Percentiles rank a stretch among this genome's conserved stretches.
Conservation (phyloP, 53 echinoderm and acorn worm species). For the Henricia sp. region DNA sequence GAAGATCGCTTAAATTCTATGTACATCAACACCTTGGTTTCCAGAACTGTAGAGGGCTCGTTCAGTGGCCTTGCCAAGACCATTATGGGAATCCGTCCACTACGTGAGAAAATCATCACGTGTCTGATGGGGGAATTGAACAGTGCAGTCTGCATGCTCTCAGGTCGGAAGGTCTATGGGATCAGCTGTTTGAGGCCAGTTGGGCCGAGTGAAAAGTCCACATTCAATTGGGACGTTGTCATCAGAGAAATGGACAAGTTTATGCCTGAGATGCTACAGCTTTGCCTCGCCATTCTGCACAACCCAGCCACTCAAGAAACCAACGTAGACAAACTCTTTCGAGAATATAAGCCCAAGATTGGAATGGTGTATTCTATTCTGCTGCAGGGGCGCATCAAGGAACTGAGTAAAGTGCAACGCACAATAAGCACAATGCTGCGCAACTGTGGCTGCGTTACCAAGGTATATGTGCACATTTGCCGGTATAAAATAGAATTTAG, state of each 20-base stretch:
- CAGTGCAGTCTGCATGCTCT: not conserved
- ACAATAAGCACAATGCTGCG: slow-evolving; percentile 20
- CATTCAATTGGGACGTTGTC: slow-evolving; percentile 11
- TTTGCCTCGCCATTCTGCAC: not conserved
- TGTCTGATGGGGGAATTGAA: slow-evolving; percentile 12
- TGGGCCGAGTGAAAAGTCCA: not conserved
- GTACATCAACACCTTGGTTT: not conserved
- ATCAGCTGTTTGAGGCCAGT: slow-evolving; percentile 20
- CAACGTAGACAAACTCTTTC: not conserved
- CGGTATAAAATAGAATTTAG: not conserved
- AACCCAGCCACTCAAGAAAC: not conserved
- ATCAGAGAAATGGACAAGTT: slow-evolving; percentile 28
- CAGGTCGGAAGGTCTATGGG: not conserved
- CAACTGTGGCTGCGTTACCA: slow-evolving; percentile 10
- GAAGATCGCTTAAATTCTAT: not conserved
- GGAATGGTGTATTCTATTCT: slow-evolving; percentile 21
- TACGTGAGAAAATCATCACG: not conserved
- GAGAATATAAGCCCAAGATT: slow-evolving; percentile 6
- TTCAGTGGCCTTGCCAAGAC: not conserved
- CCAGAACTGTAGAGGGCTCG: not conserved
- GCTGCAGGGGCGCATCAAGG: slow-evolving; percentile 23
- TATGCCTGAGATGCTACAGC: slow-evolving; percentile 15
- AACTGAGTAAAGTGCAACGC: slow-evolving; percentile 25
- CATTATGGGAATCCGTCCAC: not conserved
- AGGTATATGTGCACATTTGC: not conserved